Conservation (phyloP, 2,797 vertebrate species). For the Momotus momota region DNA sequence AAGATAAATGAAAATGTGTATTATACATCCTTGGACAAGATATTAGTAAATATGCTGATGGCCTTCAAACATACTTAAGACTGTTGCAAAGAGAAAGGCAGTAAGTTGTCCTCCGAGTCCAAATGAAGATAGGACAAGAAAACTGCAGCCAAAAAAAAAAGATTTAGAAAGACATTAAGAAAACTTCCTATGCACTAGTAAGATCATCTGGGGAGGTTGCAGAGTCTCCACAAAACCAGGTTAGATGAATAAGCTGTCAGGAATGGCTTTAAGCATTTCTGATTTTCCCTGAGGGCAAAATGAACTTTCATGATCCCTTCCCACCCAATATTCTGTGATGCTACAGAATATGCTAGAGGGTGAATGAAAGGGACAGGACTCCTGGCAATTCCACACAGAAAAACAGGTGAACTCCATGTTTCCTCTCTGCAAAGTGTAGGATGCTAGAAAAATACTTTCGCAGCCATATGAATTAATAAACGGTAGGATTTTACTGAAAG, state of each 20-base stretch:
- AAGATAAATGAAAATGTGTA: background rate
- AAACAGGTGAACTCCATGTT: background rate
- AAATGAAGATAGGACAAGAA: background rate
- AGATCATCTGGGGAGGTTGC: background rate
- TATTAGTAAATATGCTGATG: background rate
- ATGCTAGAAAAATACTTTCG: background rate
- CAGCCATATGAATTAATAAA: background rate
- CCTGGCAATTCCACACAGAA: background rate
- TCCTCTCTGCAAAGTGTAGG: background rate
- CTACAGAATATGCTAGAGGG: background rate
- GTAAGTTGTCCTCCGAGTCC: background rate
- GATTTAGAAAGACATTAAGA: background rate
- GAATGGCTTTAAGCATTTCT: background rate
- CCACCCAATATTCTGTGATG: background rate
- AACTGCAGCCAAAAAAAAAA: background rate
- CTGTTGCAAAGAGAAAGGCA: background rate
- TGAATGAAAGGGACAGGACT: background rate
- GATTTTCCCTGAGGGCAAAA: background rate
- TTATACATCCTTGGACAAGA: background rate
- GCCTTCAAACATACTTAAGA: background rate
- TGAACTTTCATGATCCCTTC: background rate
- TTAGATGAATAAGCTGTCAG: background rate
- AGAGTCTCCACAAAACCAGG: background rate
- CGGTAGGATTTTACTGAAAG: background rate
- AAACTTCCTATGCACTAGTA: background rate